Base-by-base conservation (phyloP, 2,113 vertebrate species). In the Alces alces region DNA sequence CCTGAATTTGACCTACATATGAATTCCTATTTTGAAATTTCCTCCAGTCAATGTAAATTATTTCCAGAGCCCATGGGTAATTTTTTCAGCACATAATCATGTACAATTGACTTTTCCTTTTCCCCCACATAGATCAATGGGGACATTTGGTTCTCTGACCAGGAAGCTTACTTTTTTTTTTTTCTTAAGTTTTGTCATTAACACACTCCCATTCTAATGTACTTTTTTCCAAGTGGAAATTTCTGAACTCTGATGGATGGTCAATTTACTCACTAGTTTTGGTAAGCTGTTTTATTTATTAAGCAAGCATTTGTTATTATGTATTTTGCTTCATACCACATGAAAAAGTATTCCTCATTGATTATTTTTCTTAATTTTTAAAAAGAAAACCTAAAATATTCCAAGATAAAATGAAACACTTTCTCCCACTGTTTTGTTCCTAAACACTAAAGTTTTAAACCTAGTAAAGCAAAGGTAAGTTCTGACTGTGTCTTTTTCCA, bases 11-110 rank as follows among this genome's bases (percentile, higher is more conserved):
- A 15, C 54, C 78, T 86, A 91, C 14, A 39, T 64, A 33, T 58
- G 33, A 91, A 91, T 78, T 95, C 45, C 79, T 91, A 28, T 70
- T 94, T 94, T 73, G 78, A 93, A 96, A 88, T 96, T 55, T 96
- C 45, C 47, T 87, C 64, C 84, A 52, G 36, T 97, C 82, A 96
- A 82, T 93, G 15, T 60, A 55, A 95, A 39, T 93, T 60, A 95
- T 73, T 73, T 16, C 64, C 30, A 58, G 60, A 78, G 30, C 36
- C 19, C n/a, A 17, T 6, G 61, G 43, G 61, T 92, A 36, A 90
- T 92, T 94, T 21, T 55, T 21, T 54, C 25, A 39, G 58, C 30
- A 57, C 60, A 55, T 43, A 50, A 36, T 43, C 23, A 58, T 61
- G 61, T 86, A 17, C 5, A 55, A n/a, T 3, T 17, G 14, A 89